Evolutionary conservation across 1,140 invertebrate species (phyloP).

Genomic region (Eumaeus atala): DNA sequence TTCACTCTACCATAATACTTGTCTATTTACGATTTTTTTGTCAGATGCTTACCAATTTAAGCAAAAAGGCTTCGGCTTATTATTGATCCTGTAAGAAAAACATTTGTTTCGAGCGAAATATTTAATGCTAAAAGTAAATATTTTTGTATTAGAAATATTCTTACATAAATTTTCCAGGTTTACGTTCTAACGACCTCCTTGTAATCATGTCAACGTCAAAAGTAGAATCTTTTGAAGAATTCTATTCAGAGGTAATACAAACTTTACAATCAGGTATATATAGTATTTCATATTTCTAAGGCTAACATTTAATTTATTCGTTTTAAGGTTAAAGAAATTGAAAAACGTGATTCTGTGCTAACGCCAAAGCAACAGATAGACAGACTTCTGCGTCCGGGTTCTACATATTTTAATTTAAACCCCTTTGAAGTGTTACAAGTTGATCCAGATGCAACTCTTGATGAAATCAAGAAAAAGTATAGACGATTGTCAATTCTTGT

Average conservation of each 20-base stretch:
- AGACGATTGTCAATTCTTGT: constrained; percentile 96
- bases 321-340: constrained; percentile 94
- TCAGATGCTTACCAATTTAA: too few species aligned
- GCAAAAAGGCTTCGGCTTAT: too few species aligned
- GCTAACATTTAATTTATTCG: neutral
- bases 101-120: too few species aligned
- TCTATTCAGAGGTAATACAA: constrained; percentile 78
- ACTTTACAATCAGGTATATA: neutral
- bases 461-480: constrained; percentile 98
- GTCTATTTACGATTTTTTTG: too few species aligned
- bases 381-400: constrained; percentile 91
- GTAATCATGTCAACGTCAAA: constrained; percentile 45
- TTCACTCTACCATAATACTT: too few species aligned
- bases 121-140: too few species aligned
- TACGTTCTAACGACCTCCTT: neutral
- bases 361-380: constrained; percentile 97
- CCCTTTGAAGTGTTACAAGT: constrained; percentile 97
- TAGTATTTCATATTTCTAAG: neutral
- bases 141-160: too few species aligned
- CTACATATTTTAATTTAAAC: constrained; percentile 97
- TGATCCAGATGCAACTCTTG: constrained; percentile 90
- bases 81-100: too few species aligned
- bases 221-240: constrained; percentile 79
- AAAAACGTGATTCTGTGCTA: constrained; percentile 91
- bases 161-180: neutral